Conservation (phyloP, 2,113 vertebrate genomes). For the Nothocercus nigrocapillus region DNA sequence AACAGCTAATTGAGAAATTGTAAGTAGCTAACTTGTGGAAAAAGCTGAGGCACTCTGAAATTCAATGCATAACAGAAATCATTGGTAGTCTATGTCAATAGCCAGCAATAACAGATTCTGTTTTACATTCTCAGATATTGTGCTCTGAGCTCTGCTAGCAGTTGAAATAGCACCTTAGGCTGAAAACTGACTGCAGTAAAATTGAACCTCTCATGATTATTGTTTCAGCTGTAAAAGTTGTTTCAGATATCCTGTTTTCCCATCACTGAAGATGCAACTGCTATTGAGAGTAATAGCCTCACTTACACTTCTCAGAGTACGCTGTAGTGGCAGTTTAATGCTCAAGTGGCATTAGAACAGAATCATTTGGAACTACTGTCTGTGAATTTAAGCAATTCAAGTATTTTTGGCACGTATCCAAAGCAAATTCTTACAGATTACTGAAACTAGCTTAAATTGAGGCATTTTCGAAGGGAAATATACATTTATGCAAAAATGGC, state of each 20-base stretch:
- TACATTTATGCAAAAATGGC: neutral
- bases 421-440: neutral
- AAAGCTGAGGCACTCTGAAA: neutral
- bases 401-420: neutral
- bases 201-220: neutral
- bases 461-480: neutral
- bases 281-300: neutral
- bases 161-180: neutral
- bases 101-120: neutral
- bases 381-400: constrained; percentile 3
- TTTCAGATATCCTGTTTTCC: constrained; percentile 28
- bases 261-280: neutral
- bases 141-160: neutral
- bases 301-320: neutral
- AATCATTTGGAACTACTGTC: neutral
- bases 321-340: constrained; percentile 2
- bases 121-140: constrained; percentile 22
- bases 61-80: neutral
- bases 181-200: constrained; percentile 4
- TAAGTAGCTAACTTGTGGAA: constrained; percentile 69
- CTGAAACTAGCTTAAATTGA: neutral
- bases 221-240: neutral
- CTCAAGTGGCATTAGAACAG: neutral
- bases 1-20: constrained; percentile 92
- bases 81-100: neutral